A percentile compares a stretch with the other conserved stretches of the same genome.
Evolutionary conservation across 2,888 invertebrate genomes (phyloP).

Genomic region (Oscheius sp.): DNA sequence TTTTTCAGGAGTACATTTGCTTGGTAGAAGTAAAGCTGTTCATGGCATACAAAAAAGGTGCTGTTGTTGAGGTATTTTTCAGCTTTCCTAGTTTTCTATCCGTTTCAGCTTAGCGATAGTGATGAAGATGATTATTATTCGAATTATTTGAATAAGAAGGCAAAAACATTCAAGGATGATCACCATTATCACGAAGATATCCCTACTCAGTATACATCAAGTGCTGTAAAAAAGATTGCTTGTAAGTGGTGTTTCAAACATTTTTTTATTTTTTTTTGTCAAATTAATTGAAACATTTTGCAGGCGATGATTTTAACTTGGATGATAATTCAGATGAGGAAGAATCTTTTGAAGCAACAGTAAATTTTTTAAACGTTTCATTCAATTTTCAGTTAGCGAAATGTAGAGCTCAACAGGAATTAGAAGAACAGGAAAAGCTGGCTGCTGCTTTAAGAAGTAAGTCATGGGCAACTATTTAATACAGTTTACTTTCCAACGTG

Average conservation of each 20-base stretch:
- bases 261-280: background rate
- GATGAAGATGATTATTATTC: constrained; percentile 5
- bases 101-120: background rate
- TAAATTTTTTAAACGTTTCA: background rate
- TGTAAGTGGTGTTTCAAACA: background rate
- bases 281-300: background rate
- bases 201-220: too few species aligned
- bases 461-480: background rate
- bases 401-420: background rate
- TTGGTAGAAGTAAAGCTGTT: too few species aligned
- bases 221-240: too few species aligned
- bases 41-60: too few species aligned
- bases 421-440: background rate
- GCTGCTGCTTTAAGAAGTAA: background rate
- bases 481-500: too few species aligned
- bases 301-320: background rate
- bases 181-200: background rate
- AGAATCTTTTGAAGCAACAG: background rate
- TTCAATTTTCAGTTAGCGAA: background rate
- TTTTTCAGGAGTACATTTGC: background rate
- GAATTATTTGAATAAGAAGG: background rate
- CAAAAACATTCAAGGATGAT: background rate
- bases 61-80: background rate
- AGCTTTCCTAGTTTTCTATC: background rate
- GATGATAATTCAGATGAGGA: background rate